Evolutionary conservation across 2,113 vertebrate genomes (phyloP).

Genomic region (Motacilla alba): DNA sequence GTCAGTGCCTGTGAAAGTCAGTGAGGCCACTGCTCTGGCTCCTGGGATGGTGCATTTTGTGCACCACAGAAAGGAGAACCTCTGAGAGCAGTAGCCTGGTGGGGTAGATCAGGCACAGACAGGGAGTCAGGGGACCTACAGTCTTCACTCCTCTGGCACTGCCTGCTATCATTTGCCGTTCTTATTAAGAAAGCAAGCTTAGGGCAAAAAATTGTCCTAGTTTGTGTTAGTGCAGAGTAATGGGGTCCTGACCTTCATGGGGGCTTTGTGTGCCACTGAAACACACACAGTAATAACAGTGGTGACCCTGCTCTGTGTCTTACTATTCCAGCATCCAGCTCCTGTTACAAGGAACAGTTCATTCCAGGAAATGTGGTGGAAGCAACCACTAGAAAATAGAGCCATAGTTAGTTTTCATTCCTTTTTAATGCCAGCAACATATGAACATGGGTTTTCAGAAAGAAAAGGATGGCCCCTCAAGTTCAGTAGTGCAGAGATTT

Average conservation of each 20-base stretch:
- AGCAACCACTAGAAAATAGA: not conserved
- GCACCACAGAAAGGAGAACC: not conserved
- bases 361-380: not conserved
- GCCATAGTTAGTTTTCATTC: not conserved
- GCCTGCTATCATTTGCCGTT: not conserved
- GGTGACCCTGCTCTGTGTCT: not conserved
- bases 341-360: not conserved
- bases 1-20: not conserved
- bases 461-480: not conserved
- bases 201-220: not conserved
- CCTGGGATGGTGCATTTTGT: not conserved
- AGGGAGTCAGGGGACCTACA: not conserved
- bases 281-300: not conserved
- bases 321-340: not conserved
- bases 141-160: not conserved
- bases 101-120: not conserved
- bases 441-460: not conserved
- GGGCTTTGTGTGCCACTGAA: not conserved
- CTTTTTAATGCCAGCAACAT: not conserved
- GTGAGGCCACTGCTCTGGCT: not conserved
- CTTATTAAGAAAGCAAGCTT: constrained; percentile 1
- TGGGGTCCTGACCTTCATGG: not conserved
- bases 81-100: not conserved
- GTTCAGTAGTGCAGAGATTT: not conserved
- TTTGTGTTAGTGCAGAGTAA: not conserved